Percentiles rank a stretch among this genome's conserved stretches.
Evolutionary conservation across 2,797 vertebrate species (phyloP).

Genomic region (Acrocephalus scirpaceus): DNA sequence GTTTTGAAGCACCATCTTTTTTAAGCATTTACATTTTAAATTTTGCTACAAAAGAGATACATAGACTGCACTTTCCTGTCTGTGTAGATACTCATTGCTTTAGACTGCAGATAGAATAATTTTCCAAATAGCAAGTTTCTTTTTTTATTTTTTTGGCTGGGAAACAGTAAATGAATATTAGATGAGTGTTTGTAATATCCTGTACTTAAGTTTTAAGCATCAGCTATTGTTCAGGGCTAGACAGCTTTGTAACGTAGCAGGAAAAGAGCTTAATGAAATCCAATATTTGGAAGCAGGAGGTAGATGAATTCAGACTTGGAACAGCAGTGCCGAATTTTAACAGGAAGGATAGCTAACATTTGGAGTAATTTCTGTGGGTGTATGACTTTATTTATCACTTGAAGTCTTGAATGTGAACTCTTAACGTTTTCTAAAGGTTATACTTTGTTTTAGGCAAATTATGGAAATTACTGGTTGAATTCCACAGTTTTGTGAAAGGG

Average conservation of each 20-base stretch:
- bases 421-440: not conserved
- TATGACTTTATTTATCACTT: not conserved
- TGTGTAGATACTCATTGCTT: not conserved
- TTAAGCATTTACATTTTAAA: not conserved
- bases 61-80: not conserved
- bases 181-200: constrained; percentile 64
- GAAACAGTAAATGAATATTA: constrained; percentile 62
- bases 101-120: not conserved
- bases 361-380: not conserved
- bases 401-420: not conserved
- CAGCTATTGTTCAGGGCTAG: constrained; percentile 58
- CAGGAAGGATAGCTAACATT: constrained; percentile 3
- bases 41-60: not conserved
- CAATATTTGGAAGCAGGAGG: constrained; percentile 52
- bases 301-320: constrained; percentile 54
- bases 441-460: not conserved
- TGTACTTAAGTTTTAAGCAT: constrained; percentile 68
- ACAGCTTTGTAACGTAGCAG: constrained; percentile 23
- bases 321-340: not conserved
- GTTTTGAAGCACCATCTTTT: not conserved
- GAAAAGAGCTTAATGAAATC: constrained; percentile 61
- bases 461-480: not conserved
- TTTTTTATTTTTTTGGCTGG: not conserved
- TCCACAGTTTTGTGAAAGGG: not conserved
- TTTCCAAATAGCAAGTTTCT: not conserved